Percentiles rank a stretch among this genome's conserved stretches.
Conservation (phyloP, 2,797 vertebrate species). For the Pangasius mekongensis region DNA sequence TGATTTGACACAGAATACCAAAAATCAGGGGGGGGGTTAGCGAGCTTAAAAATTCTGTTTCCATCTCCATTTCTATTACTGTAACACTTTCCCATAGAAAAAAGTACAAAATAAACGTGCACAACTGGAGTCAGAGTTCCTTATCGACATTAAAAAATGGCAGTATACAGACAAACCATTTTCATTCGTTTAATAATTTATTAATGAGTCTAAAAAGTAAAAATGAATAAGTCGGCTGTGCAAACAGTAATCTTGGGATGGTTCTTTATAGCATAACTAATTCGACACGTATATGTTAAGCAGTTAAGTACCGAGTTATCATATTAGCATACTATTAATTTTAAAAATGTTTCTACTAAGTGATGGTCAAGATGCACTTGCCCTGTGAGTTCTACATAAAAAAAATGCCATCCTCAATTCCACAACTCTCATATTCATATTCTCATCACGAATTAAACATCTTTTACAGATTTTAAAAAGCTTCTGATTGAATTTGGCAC, state of each 20-base stretch:
- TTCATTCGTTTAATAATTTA: not conserved
- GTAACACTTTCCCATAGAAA: not conserved
- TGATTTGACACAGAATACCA: not conserved
- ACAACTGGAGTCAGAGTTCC: not conserved
- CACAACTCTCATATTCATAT: not conserved
- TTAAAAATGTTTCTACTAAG: not conserved
- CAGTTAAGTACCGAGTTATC: not conserved
- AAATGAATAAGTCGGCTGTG: not conserved
- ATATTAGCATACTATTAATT: not conserved
- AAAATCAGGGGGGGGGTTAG: not conserved
- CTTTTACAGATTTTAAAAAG: not conserved
- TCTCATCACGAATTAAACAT: not conserved
- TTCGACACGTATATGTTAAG: not conserved
- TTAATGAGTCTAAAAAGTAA: not conserved
- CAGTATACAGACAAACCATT: not conserved
- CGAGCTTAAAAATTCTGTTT: not conserved
- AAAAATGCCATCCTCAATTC: not conserved
- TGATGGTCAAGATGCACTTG: not conserved
- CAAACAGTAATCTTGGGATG: not conserved
- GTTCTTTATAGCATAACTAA: not conserved
- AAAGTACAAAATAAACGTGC: not conserved
- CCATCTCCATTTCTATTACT: not conserved
- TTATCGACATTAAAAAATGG: not conserved
- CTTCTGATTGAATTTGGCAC: not conserved
- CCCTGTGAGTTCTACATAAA: not conserved